These are phyloP conservation scores for Zaprionus lineosus DNA, from an alignment of 2,888 invertebrate genomes.

Conservation along the genomic window DNA sequence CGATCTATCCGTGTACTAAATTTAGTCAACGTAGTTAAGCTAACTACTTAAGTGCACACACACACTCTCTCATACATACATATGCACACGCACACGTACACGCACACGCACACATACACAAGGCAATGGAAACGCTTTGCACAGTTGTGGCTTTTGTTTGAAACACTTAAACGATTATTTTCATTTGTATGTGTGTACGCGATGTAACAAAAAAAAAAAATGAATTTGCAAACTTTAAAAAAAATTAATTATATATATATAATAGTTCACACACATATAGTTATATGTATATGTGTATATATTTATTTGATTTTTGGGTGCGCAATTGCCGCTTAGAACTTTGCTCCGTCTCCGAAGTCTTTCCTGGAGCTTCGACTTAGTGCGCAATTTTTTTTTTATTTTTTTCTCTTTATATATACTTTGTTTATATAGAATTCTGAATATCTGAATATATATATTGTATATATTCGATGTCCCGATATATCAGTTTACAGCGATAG, in stretches of 20 bases:
- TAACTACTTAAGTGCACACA: no score
- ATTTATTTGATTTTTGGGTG: constrained; percentile 7
- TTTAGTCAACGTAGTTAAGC: no score
- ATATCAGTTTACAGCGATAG: no score
- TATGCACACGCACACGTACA: constrained; percentile 15
- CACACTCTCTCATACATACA: background rate
- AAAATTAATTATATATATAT: no score
- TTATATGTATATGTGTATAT: no score
- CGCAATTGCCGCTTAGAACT: constrained; percentile 26
- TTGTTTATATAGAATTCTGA: background rate
- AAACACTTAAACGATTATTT: constrained; percentile 40
- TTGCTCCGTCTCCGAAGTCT: constrained; percentile 27
- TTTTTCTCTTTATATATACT: no score
- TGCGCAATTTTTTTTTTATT: constrained; percentile 37
- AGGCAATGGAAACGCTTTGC: constrained; percentile 14
- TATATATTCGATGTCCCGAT: no score
- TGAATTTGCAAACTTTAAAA: no score
- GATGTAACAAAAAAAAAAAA: no score
- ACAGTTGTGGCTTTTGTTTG: constrained; percentile 38
- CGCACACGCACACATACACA: constrained; percentile 1
- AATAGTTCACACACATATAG: no score
- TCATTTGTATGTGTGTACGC: constrained; percentile 9
- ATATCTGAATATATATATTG: no score
- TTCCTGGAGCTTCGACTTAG: constrained; percentile 6
- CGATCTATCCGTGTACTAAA: constrained; percentile 3